Percentiles rank a stretch among this genome's conserved stretches.
phyloP scores from a whole-genome alignment of 2,113 vertebrate species.

The Perca fluviatilis region DNA sequence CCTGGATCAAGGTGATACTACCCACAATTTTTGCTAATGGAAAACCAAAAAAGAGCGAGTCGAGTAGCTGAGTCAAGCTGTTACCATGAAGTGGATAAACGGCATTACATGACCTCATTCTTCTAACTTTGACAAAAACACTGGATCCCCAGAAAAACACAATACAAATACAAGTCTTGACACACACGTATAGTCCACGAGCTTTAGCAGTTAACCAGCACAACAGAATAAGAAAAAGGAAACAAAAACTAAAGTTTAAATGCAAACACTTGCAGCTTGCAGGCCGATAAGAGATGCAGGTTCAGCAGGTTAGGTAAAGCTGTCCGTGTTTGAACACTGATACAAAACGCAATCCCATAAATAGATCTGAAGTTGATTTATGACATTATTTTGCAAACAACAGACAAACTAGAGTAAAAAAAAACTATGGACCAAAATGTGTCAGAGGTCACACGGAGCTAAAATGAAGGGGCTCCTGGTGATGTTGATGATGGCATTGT shows the following conservation, averaged over 20 bases:
- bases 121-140: neutral
- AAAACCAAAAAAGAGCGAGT: too few relatives aligned
- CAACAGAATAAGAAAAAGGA: neutral
- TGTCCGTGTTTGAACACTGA: neutral
- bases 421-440: neutral
- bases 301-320: conserved; percentile 26
- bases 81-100: too few relatives aligned
- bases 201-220: neutral
- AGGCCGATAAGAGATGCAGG: neutral
- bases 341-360: too few relatives aligned
- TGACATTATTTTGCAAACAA: neutral
- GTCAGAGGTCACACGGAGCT: neutral
- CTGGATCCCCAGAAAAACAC: neutral
- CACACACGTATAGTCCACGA: neutral
- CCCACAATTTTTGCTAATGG: too few relatives aligned
- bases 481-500: neutral
- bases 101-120: neutral
- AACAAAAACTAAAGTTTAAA: neutral
- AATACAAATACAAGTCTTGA: neutral
- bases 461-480: too few relatives aligned
- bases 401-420: neutral
- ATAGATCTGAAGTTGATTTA: neutral
- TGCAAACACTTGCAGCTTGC: neutral
- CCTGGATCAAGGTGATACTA: too few relatives aligned
- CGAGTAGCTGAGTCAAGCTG: too few relatives aligned